Conservation (phyloP, 2,113 vertebrate genomes). For the Chaetodon trifascialis region DNA sequence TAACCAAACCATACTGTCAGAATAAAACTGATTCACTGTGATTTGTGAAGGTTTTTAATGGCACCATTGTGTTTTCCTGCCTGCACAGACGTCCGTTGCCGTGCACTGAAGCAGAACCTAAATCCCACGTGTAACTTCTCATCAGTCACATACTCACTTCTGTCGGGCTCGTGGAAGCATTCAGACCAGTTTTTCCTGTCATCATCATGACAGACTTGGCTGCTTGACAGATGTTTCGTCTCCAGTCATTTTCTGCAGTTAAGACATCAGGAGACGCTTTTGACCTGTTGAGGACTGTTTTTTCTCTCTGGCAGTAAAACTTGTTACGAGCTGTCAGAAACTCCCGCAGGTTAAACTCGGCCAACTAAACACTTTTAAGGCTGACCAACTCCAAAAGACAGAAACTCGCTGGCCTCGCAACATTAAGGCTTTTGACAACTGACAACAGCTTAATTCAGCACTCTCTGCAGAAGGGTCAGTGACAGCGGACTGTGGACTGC, state of each 20-base stretch:
- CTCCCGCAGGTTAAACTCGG: too few species aligned
- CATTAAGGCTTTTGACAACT: neutral
- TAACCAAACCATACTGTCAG: too few species aligned
- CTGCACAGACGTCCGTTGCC: too few species aligned
- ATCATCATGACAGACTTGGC: neutral
- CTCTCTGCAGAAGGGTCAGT: too few species aligned
- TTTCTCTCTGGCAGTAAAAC: neutral
- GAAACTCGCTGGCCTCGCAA: neutral
- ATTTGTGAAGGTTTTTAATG: too few species aligned
- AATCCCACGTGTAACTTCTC: too few species aligned
- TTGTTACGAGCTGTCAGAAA: neutral
- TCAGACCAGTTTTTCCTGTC: neutral
- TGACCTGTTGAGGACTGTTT: neutral
- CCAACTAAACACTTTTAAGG: neutral
- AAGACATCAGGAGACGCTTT: neutral
- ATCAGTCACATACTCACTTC: constrained; percentile 5
- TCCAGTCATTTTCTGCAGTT: too few species aligned
- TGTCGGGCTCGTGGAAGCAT: neutral
- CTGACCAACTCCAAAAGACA: neutral
- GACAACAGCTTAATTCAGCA: neutral
- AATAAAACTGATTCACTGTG: too few species aligned
- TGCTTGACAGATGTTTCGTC: neutral
- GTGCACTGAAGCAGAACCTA: too few species aligned
- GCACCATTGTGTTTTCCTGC: too few species aligned
- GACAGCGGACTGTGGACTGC: too few species aligned